phyloP scores from a whole-genome alignment of 2,888 invertebrate genomes.

The Mesorhabditis belari region DNA sequence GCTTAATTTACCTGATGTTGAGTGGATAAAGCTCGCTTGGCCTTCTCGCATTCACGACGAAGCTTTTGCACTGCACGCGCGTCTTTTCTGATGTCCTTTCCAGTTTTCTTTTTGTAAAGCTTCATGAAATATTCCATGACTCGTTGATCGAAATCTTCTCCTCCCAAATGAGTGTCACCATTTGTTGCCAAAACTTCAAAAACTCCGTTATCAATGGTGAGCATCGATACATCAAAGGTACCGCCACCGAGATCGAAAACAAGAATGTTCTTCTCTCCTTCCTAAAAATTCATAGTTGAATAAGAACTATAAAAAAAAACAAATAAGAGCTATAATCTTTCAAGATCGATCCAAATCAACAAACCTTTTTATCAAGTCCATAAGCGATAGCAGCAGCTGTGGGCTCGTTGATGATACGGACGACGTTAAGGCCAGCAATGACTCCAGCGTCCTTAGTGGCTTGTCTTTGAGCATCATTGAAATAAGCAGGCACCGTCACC shows the following conservation, averaged over 20 bases:
- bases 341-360: too few relatives aligned
- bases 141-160: constrained; percentile 73
- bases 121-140: constrained; percentile 85
- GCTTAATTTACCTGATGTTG: constrained; percentile 73
- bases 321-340: too few relatives aligned
- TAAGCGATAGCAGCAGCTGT: constrained; percentile 52
- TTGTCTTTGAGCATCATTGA: constrained; percentile 97
- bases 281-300: constrained; percentile 1
- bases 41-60: constrained; percentile 55
- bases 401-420: constrained; percentile 78
- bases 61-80: constrained; percentile 54
- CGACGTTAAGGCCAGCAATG: constrained; percentile 68
- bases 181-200: constrained; percentile 67
- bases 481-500: constrained; percentile 92
- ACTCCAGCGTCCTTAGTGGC: constrained; percentile 75
- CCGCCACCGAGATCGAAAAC: constrained; percentile 98
- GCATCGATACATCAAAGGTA: constrained; percentile 93
- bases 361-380: constrained; percentile 52
- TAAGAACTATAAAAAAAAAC: too few relatives aligned
- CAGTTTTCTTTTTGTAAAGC: constrained; percentile 59
- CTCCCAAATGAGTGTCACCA: constrained; percentile 61
- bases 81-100: constrained; percentile 54
- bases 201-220: constrained; percentile 96
- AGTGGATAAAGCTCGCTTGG: constrained; percentile 71
- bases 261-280: constrained; percentile 83